Conservation (phyloP, 2,888 invertebrate genomes). For the Halictus quadricinctus region DNA sequence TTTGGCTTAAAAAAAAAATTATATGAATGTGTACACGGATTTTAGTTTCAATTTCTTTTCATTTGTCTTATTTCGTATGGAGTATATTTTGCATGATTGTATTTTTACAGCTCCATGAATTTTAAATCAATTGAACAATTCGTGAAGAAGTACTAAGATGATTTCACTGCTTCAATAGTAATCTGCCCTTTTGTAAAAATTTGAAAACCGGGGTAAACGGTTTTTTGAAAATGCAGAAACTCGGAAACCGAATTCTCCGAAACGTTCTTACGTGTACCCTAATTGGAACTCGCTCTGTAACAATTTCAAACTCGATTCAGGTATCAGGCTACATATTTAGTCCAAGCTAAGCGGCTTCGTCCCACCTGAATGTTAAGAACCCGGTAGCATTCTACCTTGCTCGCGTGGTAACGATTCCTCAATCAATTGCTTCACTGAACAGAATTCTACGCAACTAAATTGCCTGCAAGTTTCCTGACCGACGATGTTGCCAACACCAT, state of each 20-base stretch:
- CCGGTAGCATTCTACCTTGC: not conserved
- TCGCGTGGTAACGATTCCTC: constrained; percentile 13
- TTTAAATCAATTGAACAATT: not conserved
- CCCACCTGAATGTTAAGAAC: not conserved
- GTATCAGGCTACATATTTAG: not conserved
- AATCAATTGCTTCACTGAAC: constrained; percentile 10
- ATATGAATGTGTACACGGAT: not conserved
- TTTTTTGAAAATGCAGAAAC: not conserved
- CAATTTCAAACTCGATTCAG: not conserved
- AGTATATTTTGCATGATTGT: not conserved
- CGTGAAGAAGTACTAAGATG: not conserved
- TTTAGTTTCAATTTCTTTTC: not conserved
- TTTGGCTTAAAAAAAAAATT: too few relatives aligned
- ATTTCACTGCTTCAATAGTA: not conserved
- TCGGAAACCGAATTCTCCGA: not conserved
- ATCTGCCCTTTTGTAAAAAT: not conserved
- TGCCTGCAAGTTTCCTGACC: constrained; percentile 5
- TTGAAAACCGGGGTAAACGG: not conserved
- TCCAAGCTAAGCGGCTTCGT: not conserved
- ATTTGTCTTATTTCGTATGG: not conserved
- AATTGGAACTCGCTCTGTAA: not conserved
- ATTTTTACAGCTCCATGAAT: not conserved
- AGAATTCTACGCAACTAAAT: constrained; percentile 12
- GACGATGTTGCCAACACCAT: constrained; percentile 14
- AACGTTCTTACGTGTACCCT: not conserved